Evolutionary conservation across 2,797 vertebrate species (phyloP).

Genomic region (Periophthalmus magnuspinnatus): DNA sequence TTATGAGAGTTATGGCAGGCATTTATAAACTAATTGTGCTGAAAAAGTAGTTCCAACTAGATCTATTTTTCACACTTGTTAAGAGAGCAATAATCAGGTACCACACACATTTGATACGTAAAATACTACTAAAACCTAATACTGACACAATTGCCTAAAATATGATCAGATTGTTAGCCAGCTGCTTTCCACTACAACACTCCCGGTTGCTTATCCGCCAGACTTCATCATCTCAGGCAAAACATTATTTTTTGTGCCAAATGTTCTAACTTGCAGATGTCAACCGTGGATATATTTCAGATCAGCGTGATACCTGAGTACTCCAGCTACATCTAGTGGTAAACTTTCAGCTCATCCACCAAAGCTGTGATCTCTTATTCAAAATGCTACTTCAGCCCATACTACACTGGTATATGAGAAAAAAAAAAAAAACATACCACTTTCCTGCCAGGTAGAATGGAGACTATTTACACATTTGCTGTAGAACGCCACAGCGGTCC

Average conservation of each 20-base stretch:
- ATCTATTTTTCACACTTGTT: no score
- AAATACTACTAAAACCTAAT: no score
- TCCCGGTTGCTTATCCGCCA: no score
- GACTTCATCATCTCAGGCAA: no score
- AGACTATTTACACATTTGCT: background rate
- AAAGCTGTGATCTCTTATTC: slow-evolving; percentile 27
- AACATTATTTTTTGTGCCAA: background rate
- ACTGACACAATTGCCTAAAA: no score
- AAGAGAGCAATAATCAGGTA: no score
- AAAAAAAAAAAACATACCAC: background rate
- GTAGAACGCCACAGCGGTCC: slow-evolving; percentile 8
- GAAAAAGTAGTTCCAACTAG: no score
- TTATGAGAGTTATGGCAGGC: no score
- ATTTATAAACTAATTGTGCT: no score
- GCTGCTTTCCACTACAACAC: no score
- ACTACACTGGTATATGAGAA: background rate
- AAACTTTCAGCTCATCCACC: slow-evolving; percentile 49
- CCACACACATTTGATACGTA: no score
- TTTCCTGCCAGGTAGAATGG: background rate
- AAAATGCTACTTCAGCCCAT: background rate
- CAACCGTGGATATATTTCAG: slow-evolving; percentile 20
- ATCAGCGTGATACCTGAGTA: slow-evolving; percentile 59
- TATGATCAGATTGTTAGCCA: no score
- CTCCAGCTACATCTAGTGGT: slow-evolving; percentile 83
- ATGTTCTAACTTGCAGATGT: slow-evolving; percentile 20